Base-by-base conservation (phyloP, 1,140 invertebrate species). In the Cotesia vestalis region DNA sequence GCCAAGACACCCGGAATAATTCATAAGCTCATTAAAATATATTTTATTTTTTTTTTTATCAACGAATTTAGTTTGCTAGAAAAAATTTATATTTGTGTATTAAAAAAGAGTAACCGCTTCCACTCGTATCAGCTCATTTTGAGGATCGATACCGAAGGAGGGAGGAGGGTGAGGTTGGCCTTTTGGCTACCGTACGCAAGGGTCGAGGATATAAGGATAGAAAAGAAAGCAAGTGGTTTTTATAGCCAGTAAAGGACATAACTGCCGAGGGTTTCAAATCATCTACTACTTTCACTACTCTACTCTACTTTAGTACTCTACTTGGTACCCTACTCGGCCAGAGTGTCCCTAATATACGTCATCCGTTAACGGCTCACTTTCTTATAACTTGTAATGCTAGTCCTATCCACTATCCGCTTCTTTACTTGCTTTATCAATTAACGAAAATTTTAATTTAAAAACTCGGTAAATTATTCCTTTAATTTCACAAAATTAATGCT, bases 271-370 rank as follows among this genome's bases (percentile, higher is more conserved):
- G 83, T 83, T 77, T 67, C 76, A 40, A 73, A 83, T 83, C 40
- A 46, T 46, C 40, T 46, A 46, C 40, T 46, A 46, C 40, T 46
- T 46, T 46, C 40, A 9, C 40, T 46, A 46, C 40, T 46, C 40
- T 46, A 46, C 40, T 46, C 40, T 46, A 46, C 40, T 46, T 9
- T 11, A 9, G 40, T 46, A 46, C 40, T 46, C 40, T 46, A 78
- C 78, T 83, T 76, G 83, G 75, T 84, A 78, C 80, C 80, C 84
- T 77, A 85, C 85, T 87, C 84, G 83, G 85, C 81, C 84, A 80
- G 80, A 87, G 84, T 86, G 81, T 87, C 84, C 85, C 85, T 86
- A 87, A 87, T 87, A 87, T 85, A 86, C 85, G 84, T 87, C 84
- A 86, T 87, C 80, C 83, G 81, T 86, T 86, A 85, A 83, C 83